Base-by-base conservation (phyloP, 2,797 vertebrate genomes). In the Acestrorhynchus altus region DNA sequence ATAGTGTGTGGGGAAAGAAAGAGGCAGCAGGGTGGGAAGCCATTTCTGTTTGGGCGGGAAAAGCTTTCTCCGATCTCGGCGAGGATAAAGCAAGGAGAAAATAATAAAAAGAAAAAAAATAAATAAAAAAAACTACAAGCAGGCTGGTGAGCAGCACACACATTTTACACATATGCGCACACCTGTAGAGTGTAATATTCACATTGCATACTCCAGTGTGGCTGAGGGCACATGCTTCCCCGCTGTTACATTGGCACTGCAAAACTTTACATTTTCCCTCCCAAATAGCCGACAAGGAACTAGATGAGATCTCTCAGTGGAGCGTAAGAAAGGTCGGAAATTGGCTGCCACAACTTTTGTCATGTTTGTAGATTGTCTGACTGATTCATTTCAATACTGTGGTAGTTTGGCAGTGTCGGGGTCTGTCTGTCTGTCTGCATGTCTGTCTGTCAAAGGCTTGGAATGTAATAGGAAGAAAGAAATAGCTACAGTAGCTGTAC, bases 1-100 rank as follows among this genome's bases (percentile, higher is more conserved):
- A 89, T 86, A 87, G 81, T 85, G 79, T 81, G 81, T 77, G 87
- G 87, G 86, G 81, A 78, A 82, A 59, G 78, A 78, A 68, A 65
- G 70, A 79, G 74, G 71, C 59, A 66, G 78, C 74, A 51, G 66
- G 77, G 71, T 74, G 72, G 64, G 35, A 74, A 61, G 56, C 47
- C 47, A 24, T 61, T 67, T 69, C 72, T n/a, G 72, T 69, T 56
- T 75, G 72, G 65, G 49, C 52, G 66, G 78, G 60, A 51, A 64
- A 72, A 72, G 72, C 57, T 77, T 82, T 78, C 47, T 69, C 56
- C 78, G 78, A 84, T 83, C 70, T 61, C 51, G 44, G 8, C 7
- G 42, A 47, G 73, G 71, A 86, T 84, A 54, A 67, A 66, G 42
- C 40, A 15, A 8, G 13, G 22, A 39, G 51, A 40, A 31, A 28